phyloP scores from a whole-genome alignment of 2,113 vertebrate genomes.

The Crocuta crocuta region DNA sequence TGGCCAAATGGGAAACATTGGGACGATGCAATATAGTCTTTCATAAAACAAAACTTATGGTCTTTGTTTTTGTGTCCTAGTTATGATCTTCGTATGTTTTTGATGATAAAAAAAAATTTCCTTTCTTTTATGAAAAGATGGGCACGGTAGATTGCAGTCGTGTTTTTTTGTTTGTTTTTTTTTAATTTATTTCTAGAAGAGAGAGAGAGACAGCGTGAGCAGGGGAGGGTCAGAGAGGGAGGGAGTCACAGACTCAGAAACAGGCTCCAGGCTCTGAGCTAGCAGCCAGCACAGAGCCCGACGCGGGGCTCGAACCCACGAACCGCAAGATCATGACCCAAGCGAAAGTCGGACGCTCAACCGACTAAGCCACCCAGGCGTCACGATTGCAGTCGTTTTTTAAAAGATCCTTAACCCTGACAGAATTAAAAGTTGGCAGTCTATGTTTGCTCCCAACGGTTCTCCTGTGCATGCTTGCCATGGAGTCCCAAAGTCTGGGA shows the following conservation, averaged over 20 bases:
- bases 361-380: no score
- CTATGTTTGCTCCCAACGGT: not conserved
- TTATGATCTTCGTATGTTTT: not conserved
- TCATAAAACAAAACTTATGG: not conserved
- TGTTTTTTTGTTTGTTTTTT: not conserved
- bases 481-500: slow-evolving; percentile 19
- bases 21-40: not conserved
- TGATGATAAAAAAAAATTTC: not conserved
- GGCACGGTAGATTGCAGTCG: not conserved
- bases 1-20: slow-evolving; percentile 26
- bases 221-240: no score
- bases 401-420: not conserved
- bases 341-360: no score
- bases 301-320: no score
- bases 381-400: not conserved
- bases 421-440: not conserved
- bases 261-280: no score
- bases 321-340: no score
- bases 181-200: no score
- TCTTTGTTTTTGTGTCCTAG: slow-evolving; percentile 34
- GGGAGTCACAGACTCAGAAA: no score
- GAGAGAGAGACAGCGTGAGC: no score
- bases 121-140: not conserved
- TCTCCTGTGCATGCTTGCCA: not conserved
- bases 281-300: no score